A percentile compares a stretch with the other conserved stretches of the same genome.
Conservation (phyloP, 2,888 invertebrate genomes). For the Cinara cedri region DNA sequence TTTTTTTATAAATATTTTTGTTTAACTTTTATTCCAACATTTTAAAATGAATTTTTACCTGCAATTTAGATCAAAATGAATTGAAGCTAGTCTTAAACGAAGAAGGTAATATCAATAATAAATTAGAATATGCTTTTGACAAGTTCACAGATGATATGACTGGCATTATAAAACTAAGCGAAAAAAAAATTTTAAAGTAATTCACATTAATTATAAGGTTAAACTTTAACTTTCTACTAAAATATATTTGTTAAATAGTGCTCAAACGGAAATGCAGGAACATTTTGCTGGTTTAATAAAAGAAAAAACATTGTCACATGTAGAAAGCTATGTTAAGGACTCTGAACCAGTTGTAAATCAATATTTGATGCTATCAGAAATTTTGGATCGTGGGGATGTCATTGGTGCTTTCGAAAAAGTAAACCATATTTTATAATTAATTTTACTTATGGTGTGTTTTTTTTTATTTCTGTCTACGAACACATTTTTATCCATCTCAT, state of each 20-base stretch:
- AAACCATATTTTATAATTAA: neutral
- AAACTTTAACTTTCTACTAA: neutral
- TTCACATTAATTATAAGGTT: neutral
- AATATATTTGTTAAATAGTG: constrained; percentile 15
- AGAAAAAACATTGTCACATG: constrained; percentile 2
- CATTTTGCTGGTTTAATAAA: constrained; percentile 19
- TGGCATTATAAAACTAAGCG: constrained; percentile 15
- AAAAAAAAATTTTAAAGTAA: constrained; percentile 42
- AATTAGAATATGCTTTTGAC: constrained; percentile 42
- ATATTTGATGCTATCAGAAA: neutral
- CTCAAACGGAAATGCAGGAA: constrained; percentile 34
- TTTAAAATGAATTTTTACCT: too few relatives aligned
- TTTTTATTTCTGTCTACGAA: neutral
- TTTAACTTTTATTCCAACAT: neutral
- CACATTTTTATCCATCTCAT: neutral
- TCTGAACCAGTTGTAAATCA: neutral
- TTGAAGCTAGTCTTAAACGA: constrained; percentile 38
- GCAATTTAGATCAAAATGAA: constrained; percentile 40
- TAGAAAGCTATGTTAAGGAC: constrained; percentile 4
- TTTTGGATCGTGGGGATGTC: constrained; percentile 4
- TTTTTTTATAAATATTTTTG: too few relatives aligned
- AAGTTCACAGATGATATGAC: constrained; percentile 35
- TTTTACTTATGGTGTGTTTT: neutral
- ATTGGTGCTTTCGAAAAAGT: constrained; percentile 39
- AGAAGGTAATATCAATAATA: constrained; percentile 33